These are phyloP conservation scores for Athene noctua DNA, from an alignment of 2,113 vertebrate genomes.

Conservation along the genomic window DNA sequence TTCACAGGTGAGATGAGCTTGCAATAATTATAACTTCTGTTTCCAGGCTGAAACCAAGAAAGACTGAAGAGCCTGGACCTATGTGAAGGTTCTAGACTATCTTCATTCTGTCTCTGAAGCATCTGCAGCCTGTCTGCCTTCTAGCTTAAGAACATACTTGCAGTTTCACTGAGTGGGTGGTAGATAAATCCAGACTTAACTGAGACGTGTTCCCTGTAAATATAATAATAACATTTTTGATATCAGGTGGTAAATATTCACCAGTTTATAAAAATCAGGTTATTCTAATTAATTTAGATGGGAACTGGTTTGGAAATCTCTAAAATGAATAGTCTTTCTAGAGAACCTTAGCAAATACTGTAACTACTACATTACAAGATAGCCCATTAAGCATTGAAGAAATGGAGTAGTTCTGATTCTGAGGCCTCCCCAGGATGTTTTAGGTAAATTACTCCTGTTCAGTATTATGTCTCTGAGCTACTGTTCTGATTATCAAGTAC, in stretches of 20 bases:
- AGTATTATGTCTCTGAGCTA: not conserved
- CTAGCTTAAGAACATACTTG: not conserved
- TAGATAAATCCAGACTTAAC: not conserved
- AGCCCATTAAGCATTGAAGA: not conserved
- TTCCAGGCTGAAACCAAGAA: not conserved
- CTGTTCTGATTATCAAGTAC: not conserved
- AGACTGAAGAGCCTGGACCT: not conserved
- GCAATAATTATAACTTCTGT: not conserved
- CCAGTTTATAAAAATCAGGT: not conserved
- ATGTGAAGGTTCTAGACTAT: not conserved
- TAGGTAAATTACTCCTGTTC: not conserved
- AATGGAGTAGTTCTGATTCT: not conserved
- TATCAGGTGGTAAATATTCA: not conserved
- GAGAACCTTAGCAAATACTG: not conserved
- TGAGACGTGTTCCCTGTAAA: not conserved
- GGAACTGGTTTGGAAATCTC: not conserved
- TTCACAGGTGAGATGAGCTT: not conserved
- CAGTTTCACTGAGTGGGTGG: not conserved
- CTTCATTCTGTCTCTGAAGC: not conserved
- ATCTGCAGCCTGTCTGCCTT: not conserved
- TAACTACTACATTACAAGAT: not conserved
- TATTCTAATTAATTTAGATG: not conserved
- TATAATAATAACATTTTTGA: not conserved
- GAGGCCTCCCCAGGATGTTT: not conserved
- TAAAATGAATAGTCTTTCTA: not conserved